Base-by-base conservation (phyloP, 53 echinoderm and acorn worm genomes). In the Echinometra lucunter region DNA sequence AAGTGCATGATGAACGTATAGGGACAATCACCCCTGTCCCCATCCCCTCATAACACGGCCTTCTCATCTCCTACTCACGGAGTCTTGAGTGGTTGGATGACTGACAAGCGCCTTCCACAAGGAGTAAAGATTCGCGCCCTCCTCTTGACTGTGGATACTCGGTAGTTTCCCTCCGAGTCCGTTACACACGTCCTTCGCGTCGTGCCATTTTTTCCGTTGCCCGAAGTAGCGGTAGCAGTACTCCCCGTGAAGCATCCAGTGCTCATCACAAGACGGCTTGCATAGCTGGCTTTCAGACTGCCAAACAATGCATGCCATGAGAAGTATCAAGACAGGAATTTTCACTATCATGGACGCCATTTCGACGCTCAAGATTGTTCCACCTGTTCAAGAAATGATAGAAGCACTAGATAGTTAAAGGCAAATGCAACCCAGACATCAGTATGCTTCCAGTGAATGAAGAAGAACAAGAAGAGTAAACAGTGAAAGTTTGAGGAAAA, bases 221-320 rank as follows among this genome's bases (percentile, higher is more conserved):
- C 88, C 88, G 34, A 53, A 88, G 55, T 30, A 88, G 4, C 32
- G 88, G 56, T 88, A 88, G 88, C 88, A 88, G 8, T 49, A 53
- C 10, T 55, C 56, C 3, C 37, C 88, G 10, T 45, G 2, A 23
- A 23, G 7, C 47, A 44, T 83, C 83, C 83, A 83, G 27, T 83
- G 4, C 10, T 83, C 9, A 1, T 44, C 45, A 19, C 83, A 83
- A 9, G 21, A 21, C 25, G 32, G 53, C 53, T 53, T 72, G 72
- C 72, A 72, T n/a, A 13, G 28, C 35, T 32, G 28, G 35, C 72
- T 35, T 72, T 72, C 72, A 72, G 72, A 35, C n/a, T 28, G 32
- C 72, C 72, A 72, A 32, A 72, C 13, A 16, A 72, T 13, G 72
- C 32, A 30, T 13, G 32, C 15, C 72, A 35, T 2, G 32, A 72